Percentiles rank a stretch among this genome's conserved stretches.
These are phyloP conservation scores for Nesoenas mayeri DNA, from an alignment of 2,113 vertebrate species.

Conservation along the genomic window DNA sequence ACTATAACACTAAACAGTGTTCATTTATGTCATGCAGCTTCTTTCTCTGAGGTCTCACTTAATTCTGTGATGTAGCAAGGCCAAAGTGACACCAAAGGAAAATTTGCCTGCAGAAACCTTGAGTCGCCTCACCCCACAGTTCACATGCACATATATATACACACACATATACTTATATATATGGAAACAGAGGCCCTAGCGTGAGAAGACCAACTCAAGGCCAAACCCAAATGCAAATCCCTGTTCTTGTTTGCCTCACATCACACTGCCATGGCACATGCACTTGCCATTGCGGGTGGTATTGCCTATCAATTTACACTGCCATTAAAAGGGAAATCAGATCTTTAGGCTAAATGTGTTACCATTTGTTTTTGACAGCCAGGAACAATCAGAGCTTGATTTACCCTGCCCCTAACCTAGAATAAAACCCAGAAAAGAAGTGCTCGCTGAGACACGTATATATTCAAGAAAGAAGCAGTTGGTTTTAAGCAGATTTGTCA, in stretches of 20 bases:
- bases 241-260: background rate
- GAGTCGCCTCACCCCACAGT: background rate
- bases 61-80: rapidly evolving
- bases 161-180: rapidly evolving
- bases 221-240: background rate
- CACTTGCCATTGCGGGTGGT: rapidly evolving
- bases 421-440: background rate
- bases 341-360: background rate
- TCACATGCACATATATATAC: background rate
- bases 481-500: background rate
- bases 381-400: background rate
- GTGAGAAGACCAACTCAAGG: background rate
- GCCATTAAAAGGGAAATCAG: background rate
- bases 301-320: background rate
- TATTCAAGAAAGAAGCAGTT: background rate
- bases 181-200: background rate
- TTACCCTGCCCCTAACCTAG: background rate
- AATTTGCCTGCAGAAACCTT: background rate
- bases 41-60: background rate
- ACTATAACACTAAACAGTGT: rapidly evolving
- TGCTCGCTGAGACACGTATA: background rate
- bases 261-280: rapidly evolving
- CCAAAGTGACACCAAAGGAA: background rate
- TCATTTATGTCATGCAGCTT: background rate
- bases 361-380: background rate